phyloP scores from a whole-genome alignment of 1,140 invertebrate genomes.

The Sycophaga agraensis region DNA sequence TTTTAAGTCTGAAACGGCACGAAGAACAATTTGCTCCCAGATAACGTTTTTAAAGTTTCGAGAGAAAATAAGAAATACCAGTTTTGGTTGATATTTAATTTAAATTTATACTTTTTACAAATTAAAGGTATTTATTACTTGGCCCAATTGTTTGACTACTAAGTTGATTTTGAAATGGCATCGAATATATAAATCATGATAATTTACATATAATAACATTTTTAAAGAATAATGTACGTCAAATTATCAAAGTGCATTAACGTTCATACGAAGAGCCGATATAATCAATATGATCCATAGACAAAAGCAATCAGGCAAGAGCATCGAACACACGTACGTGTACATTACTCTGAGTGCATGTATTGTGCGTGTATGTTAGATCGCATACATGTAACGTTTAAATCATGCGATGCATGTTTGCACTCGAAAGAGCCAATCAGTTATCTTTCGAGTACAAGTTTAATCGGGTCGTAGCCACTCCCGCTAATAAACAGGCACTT shows the following conservation, averaged over 20 bases:
- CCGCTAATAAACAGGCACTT: slow-evolving; percentile 14
- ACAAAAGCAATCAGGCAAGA: neutral
- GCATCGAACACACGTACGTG: neutral
- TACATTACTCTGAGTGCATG: no score
- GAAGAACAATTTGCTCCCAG: slow-evolving; percentile 13
- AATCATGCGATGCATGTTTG: neutral
- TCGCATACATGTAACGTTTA: neutral
- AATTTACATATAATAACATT: neutral
- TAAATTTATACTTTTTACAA: no score
- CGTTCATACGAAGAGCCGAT: neutral
- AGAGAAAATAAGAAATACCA: slow-evolving; percentile 2
- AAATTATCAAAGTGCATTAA: neutral
- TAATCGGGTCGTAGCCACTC: neutral
- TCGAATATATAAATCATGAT: neutral
- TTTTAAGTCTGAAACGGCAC: slow-evolving; percentile 12
- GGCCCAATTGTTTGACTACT: neutral
- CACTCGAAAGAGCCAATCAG: slow-evolving; percentile 1
- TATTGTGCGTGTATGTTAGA: neutral
- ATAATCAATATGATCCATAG: neutral
- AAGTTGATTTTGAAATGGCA: neutral
- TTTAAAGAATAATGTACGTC: neutral
- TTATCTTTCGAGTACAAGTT: slow-evolving; percentile 11
- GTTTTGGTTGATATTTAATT: no score
- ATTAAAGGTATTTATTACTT: no score
- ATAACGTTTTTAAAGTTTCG: slow-evolving; percentile 6